Base-by-base conservation (phyloP, 2,888 invertebrate species). In the Macrostomum cliftonense region DNA sequence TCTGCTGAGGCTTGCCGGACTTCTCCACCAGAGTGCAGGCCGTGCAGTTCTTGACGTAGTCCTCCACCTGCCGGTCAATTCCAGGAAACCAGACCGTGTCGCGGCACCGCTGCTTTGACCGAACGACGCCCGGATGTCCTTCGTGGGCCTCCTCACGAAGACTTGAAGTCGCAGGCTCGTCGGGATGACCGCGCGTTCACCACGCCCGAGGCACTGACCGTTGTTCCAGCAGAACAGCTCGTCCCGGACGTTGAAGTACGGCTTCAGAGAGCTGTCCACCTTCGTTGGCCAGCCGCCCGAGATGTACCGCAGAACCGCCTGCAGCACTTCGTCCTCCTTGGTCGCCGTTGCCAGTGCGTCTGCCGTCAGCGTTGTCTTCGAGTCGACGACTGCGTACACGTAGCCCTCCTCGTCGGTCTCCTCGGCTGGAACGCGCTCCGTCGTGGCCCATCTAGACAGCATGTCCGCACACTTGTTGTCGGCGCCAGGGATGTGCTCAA, bases 1-100 rank as follows among this genome's bases (percentile, higher is more conserved):
- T n/a, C n/a, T n/a, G n/a, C n/a, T n/a, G n/a, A n/a, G n/a, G n/a
- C 28, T 38, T 46, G 37, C 19, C 46, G 21, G 46, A 42, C 40
- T 46, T 46, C 13, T 46, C 46, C 19, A 12, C 21, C 13, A 16
- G 13, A 1, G 46, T 20, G 28, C 46, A 46, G 28, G 37, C 13
- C 19, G 19, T 37, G 42, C 46, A 46, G 12, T 46, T 12, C 4
- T 40, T 38, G n/a, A 44, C 46, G 42, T 21, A 40, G 28, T 39
- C 28, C 42, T 46, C 46, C 19, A 42, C 39, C 12, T 38, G 39
- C 9, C 13, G 19, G 17, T 46, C 46, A 13, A 16, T 17, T 42
- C 46, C 46, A 13, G 43, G 43, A 39, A 39, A 46, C 21, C 43
- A 42, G 11, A 42, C 46, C 17, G 17, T 17, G 14, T 19, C 13